Evolutionary conservation across 1,140 invertebrate genomes (phyloP), one percentile per base, ranked within the genome.

Genomic region (Cyclargus thomasi): DNA sequence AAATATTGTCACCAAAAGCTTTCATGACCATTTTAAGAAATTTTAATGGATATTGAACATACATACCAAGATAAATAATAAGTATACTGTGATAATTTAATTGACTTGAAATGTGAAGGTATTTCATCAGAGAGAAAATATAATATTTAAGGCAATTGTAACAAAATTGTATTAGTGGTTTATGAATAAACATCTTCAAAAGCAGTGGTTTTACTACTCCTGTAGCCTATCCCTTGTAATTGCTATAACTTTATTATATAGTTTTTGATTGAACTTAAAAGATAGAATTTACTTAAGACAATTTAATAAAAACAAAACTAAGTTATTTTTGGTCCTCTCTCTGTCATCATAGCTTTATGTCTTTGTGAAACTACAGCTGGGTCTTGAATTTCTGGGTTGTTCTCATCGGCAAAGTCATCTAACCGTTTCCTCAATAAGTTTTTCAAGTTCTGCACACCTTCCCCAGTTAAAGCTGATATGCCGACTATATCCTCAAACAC

Each of bases 401-500:
- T 87, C 29, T 84, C 83, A 69, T 91, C 91, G 21, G 86, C 89
- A 80, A 88, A 82, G 11, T 92, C 75, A 88, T 94, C 93, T 68
- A 94, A 73, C 14, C 92, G 76, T 59, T 88, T 85, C 39, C 94
- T 85, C 39, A 95, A 73, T 35, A 90, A 81, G 8, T 91, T 55
- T 80, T 94, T 95, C 1, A 94, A 83, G 18, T 91, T 72, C 14
- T 88, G 71, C 11, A 94, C 83, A 75, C 92, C 91, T 2, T 86
- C 76, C 1, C 77, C 75, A 68, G 91, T 90, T 62, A 92, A 81
- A 21, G 94, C 94, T 18, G 94, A 94, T 76, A 95, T 93, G 17
- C 92, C 88, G 17, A 96, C 76, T 47, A 96, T 92, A 73, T 93
- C 90, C 69, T 95, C 92, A 89, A 98, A 97, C 63, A 93, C 91